Base-by-base conservation (phyloP, 1,140 invertebrate genomes). In the Epicauta chinensis region DNA sequence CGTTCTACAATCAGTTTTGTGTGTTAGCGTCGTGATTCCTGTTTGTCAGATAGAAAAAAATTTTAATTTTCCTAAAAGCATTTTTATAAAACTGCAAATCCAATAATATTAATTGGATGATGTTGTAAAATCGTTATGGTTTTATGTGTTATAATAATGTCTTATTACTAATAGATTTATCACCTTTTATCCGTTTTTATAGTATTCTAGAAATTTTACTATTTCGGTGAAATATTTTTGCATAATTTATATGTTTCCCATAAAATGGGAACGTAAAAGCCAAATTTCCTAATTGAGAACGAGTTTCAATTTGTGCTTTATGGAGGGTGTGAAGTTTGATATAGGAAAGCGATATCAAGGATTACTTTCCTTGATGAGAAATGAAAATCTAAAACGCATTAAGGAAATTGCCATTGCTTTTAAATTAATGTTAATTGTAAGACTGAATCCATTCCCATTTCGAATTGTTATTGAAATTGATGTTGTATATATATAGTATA, bases 361-460 rank as follows among this genome's bases (percentile, higher is more conserved):
- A 69, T 66, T 67, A 67, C 67, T 69, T 69, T 69, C 62, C 64
- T 65, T 69, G 67, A 69, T 67, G 67, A 69, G 64, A 67, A 69
- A 67, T 64, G 65, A 66, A 66, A 69, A 67, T 68, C 65, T 60
- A 66, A 67, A 68, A 64, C 59, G 62, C 66, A 66, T 66, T 68
- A 68, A 62, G 66, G 63, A 66, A 68, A 68, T 68, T 68, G 63
- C 61, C 66, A 61, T 63, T 61, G 63, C 64, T 66, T 66, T 68
- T 64, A 66, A 65, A 68, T 68, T 68, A 66, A 67, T 66, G 65
- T 66, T 68, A 66, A 67, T 67, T 68, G 64, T 57, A 44, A 51
- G 51, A 23, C 44, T 53, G 56, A 55, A 61, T 56, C 64, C 59
- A 59, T 54, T 63, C 51, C 55, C 47, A 57, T 60, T 53, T 52